These are phyloP conservation scores for Otolemur crassicaudatus DNA, from an alignment of 2,797 vertebrate genomes.

Conservation along the genomic window DNA sequence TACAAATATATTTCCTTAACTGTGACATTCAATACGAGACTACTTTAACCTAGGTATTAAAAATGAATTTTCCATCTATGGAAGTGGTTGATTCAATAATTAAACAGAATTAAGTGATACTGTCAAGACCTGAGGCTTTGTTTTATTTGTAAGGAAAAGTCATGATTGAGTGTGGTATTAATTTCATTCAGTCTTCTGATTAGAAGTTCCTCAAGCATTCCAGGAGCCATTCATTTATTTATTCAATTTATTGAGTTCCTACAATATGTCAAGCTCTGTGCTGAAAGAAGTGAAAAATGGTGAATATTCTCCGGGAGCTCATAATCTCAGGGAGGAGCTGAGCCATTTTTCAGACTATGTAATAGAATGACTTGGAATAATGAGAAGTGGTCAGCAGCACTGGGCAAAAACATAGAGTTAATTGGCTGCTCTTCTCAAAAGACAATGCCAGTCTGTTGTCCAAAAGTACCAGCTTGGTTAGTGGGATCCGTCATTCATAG, in stretches of 20 bases:
- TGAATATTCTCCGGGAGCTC: constrained; percentile 59
- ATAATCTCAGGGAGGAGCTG: constrained; percentile 59
- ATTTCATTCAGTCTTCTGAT: constrained; percentile 56
- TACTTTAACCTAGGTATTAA: not conserved
- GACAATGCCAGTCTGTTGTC: not conserved
- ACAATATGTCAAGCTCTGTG: constrained; percentile 37
- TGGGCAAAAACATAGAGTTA: not conserved
- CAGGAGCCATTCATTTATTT: constrained; percentile 50
- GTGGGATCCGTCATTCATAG: not conserved
- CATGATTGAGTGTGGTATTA: constrained; percentile 44
- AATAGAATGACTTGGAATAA: constrained; percentile 53
- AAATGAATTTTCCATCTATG: not conserved
- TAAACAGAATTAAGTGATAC: not conserved
- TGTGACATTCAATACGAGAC: not conserved
- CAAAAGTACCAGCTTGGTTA: not conserved
- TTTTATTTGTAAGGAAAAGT: constrained; percentile 63
- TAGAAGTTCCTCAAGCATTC: constrained; percentile 29
- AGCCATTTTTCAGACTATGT: constrained; percentile 42
- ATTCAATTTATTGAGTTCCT: constrained; percentile 65
- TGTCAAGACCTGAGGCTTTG: not conserved
- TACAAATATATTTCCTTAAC: not conserved
- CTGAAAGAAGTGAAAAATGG: constrained; percentile 57
- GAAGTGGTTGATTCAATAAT: not conserved
- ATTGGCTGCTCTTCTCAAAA: not conserved
- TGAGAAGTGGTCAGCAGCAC: not conserved